Conservation (phyloP, 2,888 invertebrate genomes). For the Drosophila merina region DNA sequence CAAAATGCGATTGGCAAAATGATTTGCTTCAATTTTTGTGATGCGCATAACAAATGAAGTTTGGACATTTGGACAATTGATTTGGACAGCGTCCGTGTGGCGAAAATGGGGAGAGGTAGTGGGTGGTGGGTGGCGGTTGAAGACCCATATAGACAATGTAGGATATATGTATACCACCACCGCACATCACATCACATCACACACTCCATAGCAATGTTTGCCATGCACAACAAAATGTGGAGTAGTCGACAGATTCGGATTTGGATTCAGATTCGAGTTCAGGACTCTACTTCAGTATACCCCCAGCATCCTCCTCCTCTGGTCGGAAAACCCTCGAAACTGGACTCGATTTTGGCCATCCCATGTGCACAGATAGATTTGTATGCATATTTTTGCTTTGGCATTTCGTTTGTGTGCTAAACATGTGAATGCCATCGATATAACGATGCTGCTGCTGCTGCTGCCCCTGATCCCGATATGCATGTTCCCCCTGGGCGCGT, state of each 20-base stretch:
- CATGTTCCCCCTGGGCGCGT: conserved; percentile 25
- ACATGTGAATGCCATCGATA: conserved; percentile 76
- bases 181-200: conserved; percentile 29
- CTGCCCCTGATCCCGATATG: conserved; percentile 55
- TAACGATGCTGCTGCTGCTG: conserved; percentile 62
- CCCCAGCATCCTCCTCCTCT: conserved; percentile 10
- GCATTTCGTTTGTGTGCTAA: conserved; percentile 78
- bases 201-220: conserved; percentile 48
- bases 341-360: conserved; percentile 59
- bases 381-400: conserved; percentile 77
- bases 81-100: conserved; percentile 64
- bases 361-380: conserved; percentile 73
- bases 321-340: conserved; percentile 34
- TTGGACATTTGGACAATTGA: conserved; percentile 77
- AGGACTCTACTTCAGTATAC: conserved; percentile 12
- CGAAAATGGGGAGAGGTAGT: conserved; percentile 14
- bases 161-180: conserved; percentile 17
- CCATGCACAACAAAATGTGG: conserved; percentile 76
- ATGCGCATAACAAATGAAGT: conserved; percentile 79
- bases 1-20: conserved; percentile 80
- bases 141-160: conserved; percentile 44
- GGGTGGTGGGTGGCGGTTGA: conserved; percentile 14
- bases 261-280: conserved; percentile 39
- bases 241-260: conserved; percentile 71
- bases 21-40: conserved; percentile 79